Evolutionary conservation across 1,140 invertebrate genomes (phyloP).

Genomic region (Bombus waltoni): DNA sequence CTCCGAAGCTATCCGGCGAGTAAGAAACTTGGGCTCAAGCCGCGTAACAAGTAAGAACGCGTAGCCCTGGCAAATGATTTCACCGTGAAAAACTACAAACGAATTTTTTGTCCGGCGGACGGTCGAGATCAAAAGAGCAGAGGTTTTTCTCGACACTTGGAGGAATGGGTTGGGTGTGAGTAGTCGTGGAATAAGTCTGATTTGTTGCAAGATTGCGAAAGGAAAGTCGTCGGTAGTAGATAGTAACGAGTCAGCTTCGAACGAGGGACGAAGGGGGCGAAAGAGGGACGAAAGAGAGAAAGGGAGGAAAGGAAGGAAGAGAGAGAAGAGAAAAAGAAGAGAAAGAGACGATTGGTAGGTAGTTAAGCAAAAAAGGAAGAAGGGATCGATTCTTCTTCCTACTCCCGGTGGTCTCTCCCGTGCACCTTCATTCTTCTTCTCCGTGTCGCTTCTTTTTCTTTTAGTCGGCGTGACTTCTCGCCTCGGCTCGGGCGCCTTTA

Average conservation of each 20-base stretch:
- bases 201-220: constrained; percentile 36
- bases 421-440: background rate
- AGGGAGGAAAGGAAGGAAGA: too few relatives aligned
- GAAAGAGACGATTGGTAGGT: background rate
- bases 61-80: constrained; percentile 5
- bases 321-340: background rate
- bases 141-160: background rate
- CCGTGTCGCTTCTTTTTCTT: background rate
- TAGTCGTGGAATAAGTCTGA: constrained; percentile 32
- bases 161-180: too few relatives aligned
- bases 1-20: background rate
- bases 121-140: background rate
- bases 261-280: too few relatives aligned
- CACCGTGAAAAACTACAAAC: background rate
- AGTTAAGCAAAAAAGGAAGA: background rate
- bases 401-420: background rate
- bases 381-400: background rate
- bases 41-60: background rate
- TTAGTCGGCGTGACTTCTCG: background rate
- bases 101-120: constrained; percentile 15
- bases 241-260: background rate
- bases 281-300: too few relatives aligned
- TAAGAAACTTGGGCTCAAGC: background rate
- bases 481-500: background rate
- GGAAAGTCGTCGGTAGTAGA: too few relatives aligned